Evolutionary conservation across 2,113 vertebrate species (phyloP), one percentile per base, ranked within the genome.

Genomic region (Perognathus longimembris): DNA sequence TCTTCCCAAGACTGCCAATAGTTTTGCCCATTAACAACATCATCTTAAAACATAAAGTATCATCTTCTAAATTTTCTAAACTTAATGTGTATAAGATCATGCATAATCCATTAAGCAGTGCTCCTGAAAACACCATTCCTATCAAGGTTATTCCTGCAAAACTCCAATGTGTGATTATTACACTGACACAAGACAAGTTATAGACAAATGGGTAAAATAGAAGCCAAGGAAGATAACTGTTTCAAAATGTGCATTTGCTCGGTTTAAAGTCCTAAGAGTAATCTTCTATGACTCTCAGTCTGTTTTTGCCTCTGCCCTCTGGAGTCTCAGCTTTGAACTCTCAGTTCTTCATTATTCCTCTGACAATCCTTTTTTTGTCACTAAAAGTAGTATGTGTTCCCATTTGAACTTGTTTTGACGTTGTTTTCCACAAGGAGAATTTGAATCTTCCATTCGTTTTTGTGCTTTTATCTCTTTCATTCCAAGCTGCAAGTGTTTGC

Each of bases 41-140:
- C n/a, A 36, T 2, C 40, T 79, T 11, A 57, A 73, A 78, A 59
- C 34, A 79, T 18, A 84, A 57, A 84, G 70, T 45, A 70, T 22
- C 67, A 36, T 50, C 22, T 40, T 71, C 40, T 83, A 83, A 83
- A 93, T 73, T 15, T 17, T 59, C n/a, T 80, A 64, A 92, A 73
- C 40, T n/a, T 64, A n/a, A 80, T 66, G 42, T 87, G 30, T 15
- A n/a, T 87, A 67, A 54, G 22, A 17, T 70, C 74, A 24, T 20
- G 28, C 14, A 86, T 86, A 73, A 86, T 38, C 21, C 3, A 5
- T 50, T 64, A 86, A 66, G 28, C 30, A 73, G 32, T 73, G 9
- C 24, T 73, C 28, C 28, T 66, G 15, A 92, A 45, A 45, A 12
- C 45, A 45, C 45, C 45, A 45, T 45, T 45, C 9, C 45, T 45